Base-by-base conservation (phyloP, 2,888 invertebrate species). In the Hirtodrosophila trivittata region DNA sequence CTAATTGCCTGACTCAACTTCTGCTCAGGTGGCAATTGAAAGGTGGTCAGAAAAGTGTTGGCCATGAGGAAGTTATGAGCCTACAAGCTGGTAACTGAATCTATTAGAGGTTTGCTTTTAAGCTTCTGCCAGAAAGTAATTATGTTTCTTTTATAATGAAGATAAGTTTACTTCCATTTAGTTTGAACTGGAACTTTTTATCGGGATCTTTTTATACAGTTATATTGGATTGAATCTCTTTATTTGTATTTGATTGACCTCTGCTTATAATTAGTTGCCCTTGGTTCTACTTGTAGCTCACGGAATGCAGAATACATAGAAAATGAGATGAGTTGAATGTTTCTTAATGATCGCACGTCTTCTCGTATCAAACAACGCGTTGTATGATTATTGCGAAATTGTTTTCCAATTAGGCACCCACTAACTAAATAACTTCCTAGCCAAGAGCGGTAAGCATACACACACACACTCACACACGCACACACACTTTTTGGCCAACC, bases 341-440 rank as follows among this genome's bases (percentile, higher is more conserved):
- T 37, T 21, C 5, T 42, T 25, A 28, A 51, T 58, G 42, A 47
- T 38, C 26, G 14, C n/a, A 13, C 1, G 28, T 28, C n/a, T 21
- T 21, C 2, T 21, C 28, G 1, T 28, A 28, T 28, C 7, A 3
- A 28, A n/a, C n/a, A n/a, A n/a, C n/a, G n/a, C n/a, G n/a, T n/a
- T 38, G 9, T 16, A 9, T 38, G 9, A 7, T 16, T 38, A n/a
- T 13, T 13, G n/a, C 55, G 54, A 56, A 56, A 56, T 56, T 51
- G 37, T 49, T 73, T 67, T 58, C 43, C 57, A 62, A 73, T 71
- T 58, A 73, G 12, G 73, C 67, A 67, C 73, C 70, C 67, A 67
- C 73, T 30, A 49, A 52, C 56, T 57, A 57, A n/a, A 54, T 56
- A 52, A 70, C 70, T 70, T 70, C 70, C 70, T 49, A 66, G 38